These are phyloP conservation scores for Lordiphosa andalusiaca DNA, from an alignment of 2,888 invertebrate genomes.

Conservation along the genomic window DNA sequence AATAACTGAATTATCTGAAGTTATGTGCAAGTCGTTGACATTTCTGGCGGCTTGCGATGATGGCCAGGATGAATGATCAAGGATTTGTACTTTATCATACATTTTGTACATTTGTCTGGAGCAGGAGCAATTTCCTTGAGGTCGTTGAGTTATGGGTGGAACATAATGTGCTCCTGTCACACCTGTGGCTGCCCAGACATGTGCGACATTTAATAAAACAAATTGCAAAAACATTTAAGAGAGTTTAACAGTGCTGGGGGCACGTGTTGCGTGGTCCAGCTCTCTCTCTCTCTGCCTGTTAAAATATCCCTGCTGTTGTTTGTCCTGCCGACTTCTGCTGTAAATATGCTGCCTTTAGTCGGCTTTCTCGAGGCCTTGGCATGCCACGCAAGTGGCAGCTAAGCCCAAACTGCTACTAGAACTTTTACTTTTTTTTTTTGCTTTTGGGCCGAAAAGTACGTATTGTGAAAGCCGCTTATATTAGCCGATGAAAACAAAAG, in stretches of 20 bases:
- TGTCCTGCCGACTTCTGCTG: slow-evolving; percentile 10
- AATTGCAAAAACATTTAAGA: slow-evolving; percentile 45
- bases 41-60: slow-evolving; percentile 53
- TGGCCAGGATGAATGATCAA: slow-evolving; percentile 33
- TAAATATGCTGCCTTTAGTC: slow-evolving; percentile 1
- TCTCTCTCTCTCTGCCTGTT: slow-evolving; percentile 34
- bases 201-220: slow-evolving; percentile 63
- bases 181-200: slow-evolving; percentile 71
- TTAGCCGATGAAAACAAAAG: too few relatives aligned
- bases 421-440: too few relatives aligned
- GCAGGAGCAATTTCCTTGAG: slow-evolving; percentile 55
- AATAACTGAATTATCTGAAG: slow-evolving; percentile 67
- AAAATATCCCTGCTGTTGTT: slow-evolving; percentile 48
- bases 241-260: slow-evolving; percentile 1
- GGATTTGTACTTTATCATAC: neutral
- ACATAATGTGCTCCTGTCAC: slow-evolving; percentile 70
- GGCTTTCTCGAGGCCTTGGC: neutral
- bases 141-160: slow-evolving; percentile 69
- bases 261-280: slow-evolving; percentile 54
- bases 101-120: neutral
- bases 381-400: neutral
- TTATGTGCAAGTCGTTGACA: slow-evolving; percentile 65
- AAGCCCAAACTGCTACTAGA: neutral
- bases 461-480: neutral
- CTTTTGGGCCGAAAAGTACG: neutral